phyloP scores from a whole-genome alignment of 2,888 invertebrate species.

The Acrocera orbiculus region DNA sequence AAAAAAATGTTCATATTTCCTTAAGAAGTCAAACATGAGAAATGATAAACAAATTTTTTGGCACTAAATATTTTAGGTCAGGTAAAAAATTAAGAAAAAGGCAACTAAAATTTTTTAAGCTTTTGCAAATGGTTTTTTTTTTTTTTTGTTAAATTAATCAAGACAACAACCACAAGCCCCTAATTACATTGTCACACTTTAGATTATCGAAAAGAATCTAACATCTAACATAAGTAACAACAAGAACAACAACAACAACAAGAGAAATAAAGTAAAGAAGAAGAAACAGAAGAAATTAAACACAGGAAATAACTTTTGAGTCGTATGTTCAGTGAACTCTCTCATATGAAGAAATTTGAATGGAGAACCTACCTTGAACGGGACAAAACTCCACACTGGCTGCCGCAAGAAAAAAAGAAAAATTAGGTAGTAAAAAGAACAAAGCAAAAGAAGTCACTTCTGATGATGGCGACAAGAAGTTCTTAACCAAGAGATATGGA shows the following conservation, averaged over 20 bases:
- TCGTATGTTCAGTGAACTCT: background rate
- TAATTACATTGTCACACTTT: no score
- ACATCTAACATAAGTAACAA: background rate
- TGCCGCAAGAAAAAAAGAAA: slow-evolving; percentile 1
- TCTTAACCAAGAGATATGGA: slow-evolving; percentile 1
- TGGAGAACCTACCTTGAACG: slow-evolving; percentile 5
- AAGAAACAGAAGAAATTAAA: background rate
- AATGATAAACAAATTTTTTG: no score
- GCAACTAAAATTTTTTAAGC: no score
- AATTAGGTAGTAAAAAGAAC: no score
- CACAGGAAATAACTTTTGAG: slow-evolving; percentile 1
- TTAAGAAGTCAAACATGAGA: no score
- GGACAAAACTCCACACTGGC: slow-evolving; percentile 1
- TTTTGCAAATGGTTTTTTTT: no score
- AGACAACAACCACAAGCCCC: no score
- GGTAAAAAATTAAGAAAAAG: no score
- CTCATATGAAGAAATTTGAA: slow-evolving; percentile 2
- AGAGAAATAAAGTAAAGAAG: background rate
- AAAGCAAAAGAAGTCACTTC: no score
- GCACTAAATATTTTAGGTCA: no score
- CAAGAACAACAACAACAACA: background rate
- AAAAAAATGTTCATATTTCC: no score
- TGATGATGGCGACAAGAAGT: slow-evolving; percentile 1
- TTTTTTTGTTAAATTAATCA: no score
- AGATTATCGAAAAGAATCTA: background rate